These are phyloP conservation scores for Oncorhynchus masou DNA, from an alignment of 2,113 vertebrate species.

Conservation along the genomic window DNA sequence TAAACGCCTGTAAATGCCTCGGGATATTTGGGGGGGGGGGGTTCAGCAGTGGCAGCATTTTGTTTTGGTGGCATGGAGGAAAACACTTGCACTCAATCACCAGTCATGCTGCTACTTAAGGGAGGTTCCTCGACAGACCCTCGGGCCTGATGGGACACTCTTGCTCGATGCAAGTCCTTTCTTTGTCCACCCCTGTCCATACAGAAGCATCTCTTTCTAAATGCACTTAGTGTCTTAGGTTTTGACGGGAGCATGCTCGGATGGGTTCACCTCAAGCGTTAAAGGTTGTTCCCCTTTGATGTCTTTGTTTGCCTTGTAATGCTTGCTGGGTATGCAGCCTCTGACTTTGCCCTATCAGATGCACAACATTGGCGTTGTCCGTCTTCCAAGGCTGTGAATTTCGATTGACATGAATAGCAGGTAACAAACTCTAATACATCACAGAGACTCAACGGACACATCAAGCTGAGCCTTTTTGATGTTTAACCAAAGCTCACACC, in stretches of 20 bases:
- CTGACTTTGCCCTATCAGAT: not conserved
- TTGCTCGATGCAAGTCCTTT: not conserved
- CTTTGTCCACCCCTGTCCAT: not conserved
- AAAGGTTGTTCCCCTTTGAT: not conserved
- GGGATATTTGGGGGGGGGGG: not conserved
- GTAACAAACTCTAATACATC: too few relatives aligned
- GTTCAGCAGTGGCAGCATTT: slow-evolving; percentile 1
- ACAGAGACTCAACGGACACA: too few relatives aligned
- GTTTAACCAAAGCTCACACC: not conserved
- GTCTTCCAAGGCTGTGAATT: not conserved
- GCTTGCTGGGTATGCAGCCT: not conserved
- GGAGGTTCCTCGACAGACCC: slow-evolving; percentile 13
- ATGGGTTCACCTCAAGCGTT: slow-evolving; percentile 3
- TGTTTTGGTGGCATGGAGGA: not conserved
- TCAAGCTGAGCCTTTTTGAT: not conserved
- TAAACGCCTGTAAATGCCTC: not conserved
- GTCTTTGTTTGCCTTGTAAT: not conserved
- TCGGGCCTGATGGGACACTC: slow-evolving; percentile 10
- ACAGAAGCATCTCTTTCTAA: not conserved
- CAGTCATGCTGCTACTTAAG: slow-evolving; percentile 4
- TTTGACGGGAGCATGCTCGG: not conserved
- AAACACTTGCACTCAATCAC: slow-evolving; percentile 3
- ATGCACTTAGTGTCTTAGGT: not conserved
- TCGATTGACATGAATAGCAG: not conserved
- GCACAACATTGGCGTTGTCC: not conserved